A percentile compares a stretch with the other conserved stretches of the same genome.
Evolutionary conservation across 2,888 invertebrate genomes (phyloP).

Genomic region (Geotrupes spiniger): DNA sequence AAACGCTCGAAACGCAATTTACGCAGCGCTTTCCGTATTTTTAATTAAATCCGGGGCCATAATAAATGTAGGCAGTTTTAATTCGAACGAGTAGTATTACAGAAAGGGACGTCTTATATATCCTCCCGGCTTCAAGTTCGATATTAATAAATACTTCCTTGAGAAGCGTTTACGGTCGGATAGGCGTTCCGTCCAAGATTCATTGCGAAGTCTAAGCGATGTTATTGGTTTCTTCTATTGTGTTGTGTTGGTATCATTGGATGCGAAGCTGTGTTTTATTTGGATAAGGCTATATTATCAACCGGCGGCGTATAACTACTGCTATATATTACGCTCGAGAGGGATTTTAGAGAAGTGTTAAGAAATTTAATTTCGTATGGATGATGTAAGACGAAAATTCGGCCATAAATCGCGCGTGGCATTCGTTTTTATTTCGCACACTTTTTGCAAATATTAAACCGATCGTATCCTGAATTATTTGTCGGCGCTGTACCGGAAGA

Average conservation of each 20-base stretch:
- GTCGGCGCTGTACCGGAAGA: too few relatives aligned
- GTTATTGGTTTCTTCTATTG: conserved; percentile 38
- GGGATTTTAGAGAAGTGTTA: conserved; percentile 2
- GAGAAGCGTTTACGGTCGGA: conserved; percentile 37
- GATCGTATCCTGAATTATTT: too few relatives aligned
- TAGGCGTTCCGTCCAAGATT: conserved; percentile 45
- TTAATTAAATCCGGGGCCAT: neutral
- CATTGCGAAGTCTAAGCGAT: conserved; percentile 43
- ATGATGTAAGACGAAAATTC: neutral
- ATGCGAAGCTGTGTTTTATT: conserved; percentile 29
- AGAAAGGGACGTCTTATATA: conserved; percentile 29
- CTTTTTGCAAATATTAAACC: too few relatives aligned
- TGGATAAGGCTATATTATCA: conserved; percentile 27
- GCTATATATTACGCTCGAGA: conserved; percentile 3
- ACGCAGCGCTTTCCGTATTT: neutral
- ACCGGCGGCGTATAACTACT: conserved; percentile 3
- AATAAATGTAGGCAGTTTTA: conserved; percentile 4
- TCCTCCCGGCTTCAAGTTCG: conserved; percentile 33
- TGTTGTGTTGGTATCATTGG: conserved; percentile 28
- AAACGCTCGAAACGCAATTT: too few relatives aligned
- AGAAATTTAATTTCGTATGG: conserved; percentile 2
- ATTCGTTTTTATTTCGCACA: too few relatives aligned
- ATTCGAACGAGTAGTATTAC: neutral
- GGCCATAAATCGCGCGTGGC: neutral
- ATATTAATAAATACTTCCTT: conserved; percentile 41